These are phyloP conservation scores for Molossus molossus DNA, from an alignment of 2,797 vertebrate genomes.

Conservation along the genomic window DNA sequence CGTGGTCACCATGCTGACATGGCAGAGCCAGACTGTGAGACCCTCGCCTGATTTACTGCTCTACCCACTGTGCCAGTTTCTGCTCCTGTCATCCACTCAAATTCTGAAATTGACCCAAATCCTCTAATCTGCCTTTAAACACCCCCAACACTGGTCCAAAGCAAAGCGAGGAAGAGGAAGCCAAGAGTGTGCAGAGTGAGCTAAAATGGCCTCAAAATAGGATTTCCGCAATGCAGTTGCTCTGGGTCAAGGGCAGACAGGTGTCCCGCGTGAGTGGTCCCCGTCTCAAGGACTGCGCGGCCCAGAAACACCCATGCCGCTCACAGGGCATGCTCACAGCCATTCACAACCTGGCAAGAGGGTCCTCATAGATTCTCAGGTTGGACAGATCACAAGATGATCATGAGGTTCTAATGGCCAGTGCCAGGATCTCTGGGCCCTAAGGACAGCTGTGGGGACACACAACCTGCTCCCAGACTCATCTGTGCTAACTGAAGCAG, in stretches of 20 bases:
- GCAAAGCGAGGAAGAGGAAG: background rate
- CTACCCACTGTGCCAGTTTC: background rate
- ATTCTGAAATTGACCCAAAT: background rate
- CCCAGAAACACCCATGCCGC: background rate
- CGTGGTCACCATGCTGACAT: fast-evolving
- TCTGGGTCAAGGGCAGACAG: too few species aligned
- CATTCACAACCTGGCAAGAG: background rate
- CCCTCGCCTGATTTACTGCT: background rate
- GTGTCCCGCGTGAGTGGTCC: too few species aligned
- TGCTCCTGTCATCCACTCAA: background rate
- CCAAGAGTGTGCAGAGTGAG: background rate
- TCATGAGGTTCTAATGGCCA: background rate
- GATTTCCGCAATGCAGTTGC: background rate
- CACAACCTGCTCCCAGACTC: too few species aligned
- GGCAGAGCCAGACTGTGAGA: background rate
- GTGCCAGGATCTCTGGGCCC: background rate
- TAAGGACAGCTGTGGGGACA: fast-evolving
- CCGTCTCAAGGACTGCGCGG: background rate
- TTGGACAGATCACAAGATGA: background rate
- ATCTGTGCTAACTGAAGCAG: background rate
- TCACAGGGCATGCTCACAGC: background rate
- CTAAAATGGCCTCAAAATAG: background rate
- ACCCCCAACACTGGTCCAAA: background rate
- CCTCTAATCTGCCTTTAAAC: background rate
- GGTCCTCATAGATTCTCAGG: background rate